Conservation (phyloP, 2,797 vertebrate genomes). For the Ctenochaetus hawaiiensis region DNA sequence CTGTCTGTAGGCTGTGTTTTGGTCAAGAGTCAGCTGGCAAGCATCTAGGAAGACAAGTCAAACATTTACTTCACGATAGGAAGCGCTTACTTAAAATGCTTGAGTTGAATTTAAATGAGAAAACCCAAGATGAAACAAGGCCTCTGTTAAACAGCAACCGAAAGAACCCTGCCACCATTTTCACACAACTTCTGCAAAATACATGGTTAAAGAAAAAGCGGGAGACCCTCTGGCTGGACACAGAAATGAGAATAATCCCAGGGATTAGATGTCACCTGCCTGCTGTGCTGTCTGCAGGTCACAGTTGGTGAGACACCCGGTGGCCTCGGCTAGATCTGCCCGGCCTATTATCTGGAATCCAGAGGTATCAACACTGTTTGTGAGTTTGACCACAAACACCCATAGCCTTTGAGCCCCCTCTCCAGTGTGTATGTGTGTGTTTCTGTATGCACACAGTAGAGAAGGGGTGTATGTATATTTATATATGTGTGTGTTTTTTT, state of each 20-base stretch:
- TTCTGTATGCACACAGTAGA: no score
- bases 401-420: no score
- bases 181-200: conserved; percentile 28
- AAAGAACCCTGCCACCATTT: conserved; percentile 39
- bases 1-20: conserved; percentile 86
- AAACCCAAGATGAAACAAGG: conserved; percentile 31
- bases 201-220: conserved; percentile 14
- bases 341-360: conserved; percentile 86
- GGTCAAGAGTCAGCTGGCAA: conserved; percentile 85
- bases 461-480: no score
- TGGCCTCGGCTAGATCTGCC: conserved; percentile 74
- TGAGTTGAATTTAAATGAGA: conserved; percentile 26
- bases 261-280: conserved; percentile 81
- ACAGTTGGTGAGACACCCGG: conserved; percentile 85
- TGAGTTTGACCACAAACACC: conserved; percentile 71
- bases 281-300: conserved; percentile 82
- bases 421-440: no score
- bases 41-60: conserved; percentile 73
- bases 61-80: conserved; percentile 25
- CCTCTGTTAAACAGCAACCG: conserved; percentile 5
- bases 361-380: conserved; percentile 80
- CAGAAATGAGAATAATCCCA: conserved; percentile 66
- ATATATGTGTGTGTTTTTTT: no score
- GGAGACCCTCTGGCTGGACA: conserved; percentile 68
- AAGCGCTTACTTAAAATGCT: conserved; percentile 4